A percentile compares a stretch with the other conserved stretches of the same genome.
These are phyloP conservation scores for Phengaris alcon DNA, from an alignment of 2,888 invertebrate species.

Conservation along the genomic window DNA sequence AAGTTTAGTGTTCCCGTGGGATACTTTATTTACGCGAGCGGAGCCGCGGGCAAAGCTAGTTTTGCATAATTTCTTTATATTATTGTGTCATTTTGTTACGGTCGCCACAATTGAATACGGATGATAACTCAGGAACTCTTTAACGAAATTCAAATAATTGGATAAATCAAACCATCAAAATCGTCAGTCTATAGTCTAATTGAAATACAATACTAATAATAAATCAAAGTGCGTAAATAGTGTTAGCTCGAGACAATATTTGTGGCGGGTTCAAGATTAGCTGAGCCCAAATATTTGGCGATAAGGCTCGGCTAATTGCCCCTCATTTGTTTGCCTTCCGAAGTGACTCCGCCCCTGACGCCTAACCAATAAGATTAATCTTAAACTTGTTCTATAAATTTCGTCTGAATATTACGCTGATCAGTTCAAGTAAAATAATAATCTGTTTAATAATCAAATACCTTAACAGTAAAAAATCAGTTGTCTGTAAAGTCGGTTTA, in stretches of 20 bases:
- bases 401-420: neutral
- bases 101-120: too few species aligned
- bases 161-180: neutral
- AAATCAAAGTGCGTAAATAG: neutral
- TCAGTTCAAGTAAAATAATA: neutral
- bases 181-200: neutral
- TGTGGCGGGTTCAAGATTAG: slow-evolving; percentile 21
- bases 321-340: neutral
- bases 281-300: slow-evolving; percentile 9
- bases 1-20: too few species aligned
- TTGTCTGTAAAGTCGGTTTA: too few species aligned
- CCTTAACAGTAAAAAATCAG: too few species aligned
- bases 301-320: slow-evolving; percentile 1
- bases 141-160: neutral
- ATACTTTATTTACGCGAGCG: too few species aligned
- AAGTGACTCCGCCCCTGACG: neutral
- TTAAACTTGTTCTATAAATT: neutral
- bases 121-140: neutral
- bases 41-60: too few species aligned
- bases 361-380: slow-evolving; percentile 1
- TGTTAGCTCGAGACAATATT: neutral
- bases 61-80: too few species aligned
- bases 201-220: neutral
- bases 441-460: too few species aligned
- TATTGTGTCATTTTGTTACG: too few species aligned